These are phyloP conservation scores for Calonectris borealis DNA, from an alignment of 2,113 vertebrate genomes.

Conservation along the genomic window DNA sequence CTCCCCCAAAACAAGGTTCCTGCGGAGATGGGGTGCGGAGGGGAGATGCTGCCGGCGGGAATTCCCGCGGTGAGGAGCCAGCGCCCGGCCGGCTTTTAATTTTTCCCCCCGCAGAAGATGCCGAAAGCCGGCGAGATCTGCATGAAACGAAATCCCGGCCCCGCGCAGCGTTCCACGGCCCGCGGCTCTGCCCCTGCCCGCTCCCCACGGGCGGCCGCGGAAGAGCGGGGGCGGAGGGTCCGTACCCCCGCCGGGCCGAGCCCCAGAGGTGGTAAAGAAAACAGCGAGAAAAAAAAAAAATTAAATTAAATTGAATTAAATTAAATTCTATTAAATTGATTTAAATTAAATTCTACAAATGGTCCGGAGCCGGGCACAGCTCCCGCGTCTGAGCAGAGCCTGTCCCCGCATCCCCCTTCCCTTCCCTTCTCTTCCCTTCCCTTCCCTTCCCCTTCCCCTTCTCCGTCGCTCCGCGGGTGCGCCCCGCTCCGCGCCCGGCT, in stretches of 20 bases:
- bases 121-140: background rate
- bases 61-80: background rate
- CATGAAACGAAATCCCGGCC: slow-evolving; percentile 9
- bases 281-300: background rate
- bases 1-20: background rate
- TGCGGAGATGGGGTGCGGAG: fast-evolving
- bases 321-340: background rate
- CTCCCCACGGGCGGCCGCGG: too few relatives aligned
- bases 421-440: too few relatives aligned
- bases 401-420: background rate
- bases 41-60: background rate
- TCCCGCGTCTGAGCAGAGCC: background rate
- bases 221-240: too few relatives aligned
- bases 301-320: background rate
- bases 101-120: background rate
- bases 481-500: background rate
- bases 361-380: background rate
- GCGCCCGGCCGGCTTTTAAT: background rate
- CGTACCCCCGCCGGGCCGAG: background rate
- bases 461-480: background rate
- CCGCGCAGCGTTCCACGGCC: background rate
- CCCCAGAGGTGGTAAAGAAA: background rate
- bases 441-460: background rate
- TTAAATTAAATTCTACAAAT: background rate
- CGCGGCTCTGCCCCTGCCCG: too few relatives aligned